These are phyloP conservation scores for Sylvia borin DNA, from an alignment of 2,797 vertebrate genomes.

Conservation along the genomic window DNA sequence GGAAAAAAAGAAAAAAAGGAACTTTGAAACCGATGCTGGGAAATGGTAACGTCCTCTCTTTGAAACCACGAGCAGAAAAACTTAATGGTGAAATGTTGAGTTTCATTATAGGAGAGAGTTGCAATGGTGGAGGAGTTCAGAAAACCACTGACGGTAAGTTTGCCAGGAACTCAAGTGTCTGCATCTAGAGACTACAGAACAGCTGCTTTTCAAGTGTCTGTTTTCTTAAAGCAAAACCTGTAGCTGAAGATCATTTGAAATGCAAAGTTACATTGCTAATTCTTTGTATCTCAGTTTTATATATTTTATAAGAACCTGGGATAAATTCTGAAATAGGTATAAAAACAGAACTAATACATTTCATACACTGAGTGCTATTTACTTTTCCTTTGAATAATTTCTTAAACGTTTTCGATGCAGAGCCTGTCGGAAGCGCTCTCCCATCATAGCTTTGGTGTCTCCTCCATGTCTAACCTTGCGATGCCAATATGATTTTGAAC, in stretches of 20 bases:
- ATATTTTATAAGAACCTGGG: conserved; percentile 83
- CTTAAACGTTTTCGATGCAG: conserved; percentile 59
- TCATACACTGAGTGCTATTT: conserved; percentile 67
- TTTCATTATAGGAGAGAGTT: conserved; percentile 62
- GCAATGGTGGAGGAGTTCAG: conserved; percentile 69
- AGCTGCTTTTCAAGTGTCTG: conserved; percentile 76
- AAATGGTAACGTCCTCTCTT: conserved; percentile 61
- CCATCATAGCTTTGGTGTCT: conserved; percentile 72
- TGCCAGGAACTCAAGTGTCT: conserved; percentile 71
- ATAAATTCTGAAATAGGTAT: conserved; percentile 77
- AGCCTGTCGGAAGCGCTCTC: conserved; percentile 70
- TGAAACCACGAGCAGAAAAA: conserved; percentile 66
- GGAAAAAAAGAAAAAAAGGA: background rate
- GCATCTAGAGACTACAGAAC: conserved; percentile 73
- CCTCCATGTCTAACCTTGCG: conserved; percentile 72
- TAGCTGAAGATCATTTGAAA: conserved; percentile 80
- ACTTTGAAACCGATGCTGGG: conserved; percentile 49
- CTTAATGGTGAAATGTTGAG: conserved; percentile 66
- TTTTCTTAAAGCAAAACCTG: conserved; percentile 81
- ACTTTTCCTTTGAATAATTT: conserved; percentile 64
- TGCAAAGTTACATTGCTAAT: conserved; percentile 78
- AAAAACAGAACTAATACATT: conserved; percentile 68
- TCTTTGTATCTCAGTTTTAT: conserved; percentile 84
- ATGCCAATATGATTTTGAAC: conserved; percentile 71
- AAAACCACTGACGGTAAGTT: conserved; percentile 70